Evolutionary conservation across 2,113 vertebrate species (phyloP), one percentile per base, ranked within the genome.

Genomic region (Xyrauchen texanus): DNA sequence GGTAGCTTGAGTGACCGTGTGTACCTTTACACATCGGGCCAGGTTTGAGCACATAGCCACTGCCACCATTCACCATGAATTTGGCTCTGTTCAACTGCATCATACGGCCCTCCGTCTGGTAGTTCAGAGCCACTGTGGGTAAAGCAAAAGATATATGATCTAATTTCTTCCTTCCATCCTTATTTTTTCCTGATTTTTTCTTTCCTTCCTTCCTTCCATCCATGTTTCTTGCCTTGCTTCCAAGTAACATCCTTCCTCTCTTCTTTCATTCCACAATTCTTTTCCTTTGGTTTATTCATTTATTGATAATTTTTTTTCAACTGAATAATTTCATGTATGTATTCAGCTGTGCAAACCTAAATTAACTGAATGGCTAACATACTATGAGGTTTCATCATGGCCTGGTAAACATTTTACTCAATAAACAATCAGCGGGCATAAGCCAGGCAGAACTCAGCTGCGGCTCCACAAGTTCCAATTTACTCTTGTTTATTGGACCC

Each of bases 11-110:
- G 12, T 15, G 5, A 57, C 45, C 64, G 34, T 8, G 42, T 55
- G 42, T 77, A 99, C 98, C 97, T 96, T 97, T 98, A 86, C 95
- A 97, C 95, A 99, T 97, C 60, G 95, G 94, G 83, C 94, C 95
- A 8, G 98, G 97, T 86, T 99, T 99, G 68, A 99, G 96, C 82
- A 98, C 93, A 4, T 98, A 99, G 42, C 98, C 98, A 77, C 93
- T 95, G 5, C 95, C 95, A 77, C 97, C 98, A 0, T 99, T 99
- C 58, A 95, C 91, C 92, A 95, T 95, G 86, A 99, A 99, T 86
- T 99, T 98, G 76, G 98, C 94, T 87, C 96, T 93, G 86, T 99
- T 99, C 86, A 99, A 84, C 87, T 99, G 97, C 96, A 99, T 98
- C 95, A 98, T 94, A 9, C 98, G 93, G 10, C 98, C 98, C 78